Conservation (phyloP, 2,113 vertebrate genomes). For the Anguilla rostrata region DNA sequence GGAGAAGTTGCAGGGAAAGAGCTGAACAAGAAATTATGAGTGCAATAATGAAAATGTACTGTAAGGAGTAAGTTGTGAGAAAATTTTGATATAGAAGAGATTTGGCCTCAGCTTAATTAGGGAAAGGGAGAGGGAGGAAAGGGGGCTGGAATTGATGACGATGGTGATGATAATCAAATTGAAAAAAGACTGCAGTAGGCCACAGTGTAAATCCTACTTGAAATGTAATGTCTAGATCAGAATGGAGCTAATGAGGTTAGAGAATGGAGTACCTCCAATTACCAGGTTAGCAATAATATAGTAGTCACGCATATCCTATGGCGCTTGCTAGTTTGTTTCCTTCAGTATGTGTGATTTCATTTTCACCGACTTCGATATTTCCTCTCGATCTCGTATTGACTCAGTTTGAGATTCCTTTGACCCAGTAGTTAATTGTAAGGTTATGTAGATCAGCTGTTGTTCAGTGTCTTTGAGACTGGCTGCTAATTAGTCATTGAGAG, state of each 20-base stretch:
- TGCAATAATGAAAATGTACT: background rate
- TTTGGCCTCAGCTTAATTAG: background rate
- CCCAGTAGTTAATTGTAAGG: too few species aligned
- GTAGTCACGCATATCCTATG: background rate
- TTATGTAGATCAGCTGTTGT: too few species aligned
- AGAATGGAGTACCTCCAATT: background rate
- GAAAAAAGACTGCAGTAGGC: background rate
- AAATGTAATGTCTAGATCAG: background rate
- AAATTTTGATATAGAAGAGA: background rate
- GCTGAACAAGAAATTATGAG: background rate
- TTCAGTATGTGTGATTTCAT: too few species aligned
- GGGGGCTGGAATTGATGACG: background rate
- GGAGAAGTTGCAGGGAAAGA: background rate
- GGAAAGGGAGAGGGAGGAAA: background rate
- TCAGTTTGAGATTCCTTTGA: too few species aligned
- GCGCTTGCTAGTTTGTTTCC: too few species aligned
- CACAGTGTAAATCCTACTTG: background rate
- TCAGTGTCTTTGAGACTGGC: too few species aligned
- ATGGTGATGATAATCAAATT: background rate
- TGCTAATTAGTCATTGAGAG: too few species aligned
- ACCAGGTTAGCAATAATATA: background rate
- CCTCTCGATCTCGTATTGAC: too few species aligned
- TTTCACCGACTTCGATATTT: too few species aligned
- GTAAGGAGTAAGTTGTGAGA: background rate
- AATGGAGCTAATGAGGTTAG: background rate